A percentile compares a stretch with the other conserved stretches of the same genome.
Evolutionary conservation across 2,113 vertebrate species (phyloP).

Genomic region (Ciconia stormi): DNA sequence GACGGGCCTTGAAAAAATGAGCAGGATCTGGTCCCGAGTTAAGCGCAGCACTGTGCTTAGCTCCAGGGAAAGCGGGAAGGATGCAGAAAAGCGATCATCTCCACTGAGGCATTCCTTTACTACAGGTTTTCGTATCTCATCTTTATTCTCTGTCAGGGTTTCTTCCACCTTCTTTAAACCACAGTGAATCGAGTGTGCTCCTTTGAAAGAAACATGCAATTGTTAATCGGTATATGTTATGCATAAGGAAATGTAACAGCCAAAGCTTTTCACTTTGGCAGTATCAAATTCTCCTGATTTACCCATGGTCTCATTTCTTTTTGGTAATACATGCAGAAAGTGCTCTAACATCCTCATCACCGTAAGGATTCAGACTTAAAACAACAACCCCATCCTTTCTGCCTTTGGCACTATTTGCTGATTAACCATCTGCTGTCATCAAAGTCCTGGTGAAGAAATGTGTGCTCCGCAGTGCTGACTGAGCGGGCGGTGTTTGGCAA

Average conservation of each 20-base stretch:
- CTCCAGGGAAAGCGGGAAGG: conserved; percentile 8
- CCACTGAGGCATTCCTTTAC: conserved; percentile 1
- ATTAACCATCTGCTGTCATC: conserved; percentile 22
- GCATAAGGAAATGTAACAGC: background rate
- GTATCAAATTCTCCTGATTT: background rate
- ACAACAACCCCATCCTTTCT: background rate
- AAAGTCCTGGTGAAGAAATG: background rate
- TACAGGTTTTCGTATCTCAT: background rate
- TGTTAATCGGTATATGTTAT: background rate
- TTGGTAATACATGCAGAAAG: background rate
- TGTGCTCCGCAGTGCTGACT: background rate
- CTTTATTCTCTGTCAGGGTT: conserved; percentile 12
- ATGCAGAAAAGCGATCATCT: conserved; percentile 3
- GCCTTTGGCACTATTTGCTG: conserved; percentile 6
- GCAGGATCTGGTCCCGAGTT: background rate
- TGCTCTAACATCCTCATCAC: background rate
- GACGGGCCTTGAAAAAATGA: background rate
- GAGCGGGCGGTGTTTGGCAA: background rate
- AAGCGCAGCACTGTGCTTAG: background rate
- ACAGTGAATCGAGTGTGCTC: background rate
- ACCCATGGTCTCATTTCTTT: background rate
- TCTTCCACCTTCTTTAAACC: background rate
- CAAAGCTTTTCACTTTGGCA: background rate
- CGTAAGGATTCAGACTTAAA: background rate
- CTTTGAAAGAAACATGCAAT: conserved; percentile 13